Evolutionary conservation across 2,888 invertebrate genomes (phyloP).

Genomic region (Palloptera scutellata): DNA sequence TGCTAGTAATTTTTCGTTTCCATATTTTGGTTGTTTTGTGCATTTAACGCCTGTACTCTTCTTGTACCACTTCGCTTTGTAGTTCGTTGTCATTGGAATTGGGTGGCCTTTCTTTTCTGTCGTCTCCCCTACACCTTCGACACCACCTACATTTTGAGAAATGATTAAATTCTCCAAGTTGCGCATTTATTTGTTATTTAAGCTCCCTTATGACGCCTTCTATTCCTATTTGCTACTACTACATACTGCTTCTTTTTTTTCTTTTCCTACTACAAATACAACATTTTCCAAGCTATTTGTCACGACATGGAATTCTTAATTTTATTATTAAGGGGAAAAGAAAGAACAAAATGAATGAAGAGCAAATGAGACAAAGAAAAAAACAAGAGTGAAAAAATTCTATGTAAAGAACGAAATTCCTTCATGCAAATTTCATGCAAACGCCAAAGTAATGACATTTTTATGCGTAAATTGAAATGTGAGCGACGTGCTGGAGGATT

Average conservation of each 20-base stretch:
- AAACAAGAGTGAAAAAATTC: background rate
- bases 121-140: background rate
- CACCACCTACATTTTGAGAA: background rate
- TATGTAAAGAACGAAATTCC: slow-evolving; percentile 43
- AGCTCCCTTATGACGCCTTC: background rate
- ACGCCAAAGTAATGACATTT: slow-evolving; percentile 50
- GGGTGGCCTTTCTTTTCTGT: background rate
- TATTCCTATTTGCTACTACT: slow-evolving; percentile 1
- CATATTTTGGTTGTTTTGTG: background rate
- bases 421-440: slow-evolving; percentile 52
- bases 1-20: background rate
- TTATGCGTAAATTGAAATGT: slow-evolving; percentile 62
- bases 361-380: no score
- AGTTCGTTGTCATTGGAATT: background rate
- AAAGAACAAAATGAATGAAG: no score
- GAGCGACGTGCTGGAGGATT: slow-evolving; percentile 49
- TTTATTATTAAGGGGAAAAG: slow-evolving; percentile 47
- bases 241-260: slow-evolving; percentile 3
- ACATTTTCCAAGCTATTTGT: slow-evolving; percentile 46
- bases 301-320: slow-evolving; percentile 61
- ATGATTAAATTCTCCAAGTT: slow-evolving; percentile 5
- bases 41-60: background rate
- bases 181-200: slow-evolving; percentile 1
- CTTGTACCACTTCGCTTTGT: background rate
- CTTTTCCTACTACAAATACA: slow-evolving; percentile 14